Evolutionary conservation across 1,140 invertebrate species (phyloP), one percentile per base, ranked within the genome.

Genomic region (Theocolax elegans): DNA sequence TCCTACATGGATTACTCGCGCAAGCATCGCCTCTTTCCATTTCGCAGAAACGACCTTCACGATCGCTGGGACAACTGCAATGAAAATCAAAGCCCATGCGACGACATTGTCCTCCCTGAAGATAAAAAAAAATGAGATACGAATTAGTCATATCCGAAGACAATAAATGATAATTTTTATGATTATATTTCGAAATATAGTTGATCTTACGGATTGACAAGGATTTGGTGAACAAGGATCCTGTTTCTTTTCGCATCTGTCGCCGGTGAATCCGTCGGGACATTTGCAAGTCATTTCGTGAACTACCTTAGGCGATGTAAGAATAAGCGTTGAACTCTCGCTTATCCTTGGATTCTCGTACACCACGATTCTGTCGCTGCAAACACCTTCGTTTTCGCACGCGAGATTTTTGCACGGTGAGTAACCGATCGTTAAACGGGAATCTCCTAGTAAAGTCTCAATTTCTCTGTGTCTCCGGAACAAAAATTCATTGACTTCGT

Each of bases 211-310:
- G 74, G 81, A 40, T 68, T 91, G 88, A 81, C 96, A 97, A 10
- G 95, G 95, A 84, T 94, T 96, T 1, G 95, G 94, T n/a, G 91
- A 88, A 80, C 95, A 97, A 0, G 95, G 95, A 86, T 97, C 94
- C 83, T 95, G 93, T 15, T 93, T 87, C 72, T 91, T 90, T 73
- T 95, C 92, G 83, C 96, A 97, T 58, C 90, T 89, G 23, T 87
- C 85, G 8, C 95, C 92, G 25, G 90, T 91, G 81, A 94, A 94
- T 67, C 94, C 91, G 73, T 92, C 90, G 0, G 89, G 87, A 81
- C 95, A 97, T 65, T 90, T 89, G 78, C 95, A 97, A 1, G 83
- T 87, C 78, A 93, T 92, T 72, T 95, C 91, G 76, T 95, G 92
- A 7, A 88, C 81, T 0, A 97, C 88, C 40, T 90, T 85, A 0